Conservation (phyloP, 2,113 vertebrate species). For the Grammomys surdaster region DNA sequence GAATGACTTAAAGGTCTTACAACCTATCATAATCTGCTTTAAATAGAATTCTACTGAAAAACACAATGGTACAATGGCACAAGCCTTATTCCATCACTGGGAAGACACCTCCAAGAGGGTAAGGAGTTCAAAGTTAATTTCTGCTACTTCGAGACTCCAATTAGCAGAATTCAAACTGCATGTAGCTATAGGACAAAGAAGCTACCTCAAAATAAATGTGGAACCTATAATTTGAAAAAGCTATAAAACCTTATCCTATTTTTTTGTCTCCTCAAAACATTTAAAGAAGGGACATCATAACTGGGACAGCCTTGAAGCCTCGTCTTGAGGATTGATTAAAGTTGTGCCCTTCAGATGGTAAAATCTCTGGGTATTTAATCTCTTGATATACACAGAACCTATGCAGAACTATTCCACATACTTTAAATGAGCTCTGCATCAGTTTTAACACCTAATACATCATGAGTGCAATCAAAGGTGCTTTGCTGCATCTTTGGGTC, state of each 20-base stretch:
- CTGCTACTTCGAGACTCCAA: not conserved
- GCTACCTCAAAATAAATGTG: too few relatives aligned
- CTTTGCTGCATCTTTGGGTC: too few relatives aligned
- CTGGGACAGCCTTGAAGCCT: not conserved
- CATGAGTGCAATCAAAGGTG: not conserved
- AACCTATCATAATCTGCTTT: not conserved
- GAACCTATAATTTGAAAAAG: conserved; percentile 18
- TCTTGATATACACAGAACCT: not conserved
- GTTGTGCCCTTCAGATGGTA: not conserved
- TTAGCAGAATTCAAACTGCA: not conserved
- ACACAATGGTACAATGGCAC: not conserved
- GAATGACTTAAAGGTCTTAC: not conserved
- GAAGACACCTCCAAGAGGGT: not conserved
- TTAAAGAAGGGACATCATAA: not conserved
- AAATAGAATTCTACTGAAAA: not conserved
- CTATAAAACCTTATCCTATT: not conserved
- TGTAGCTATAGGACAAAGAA: too few relatives aligned
- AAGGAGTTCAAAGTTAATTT: not conserved
- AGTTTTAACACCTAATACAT: not conserved
- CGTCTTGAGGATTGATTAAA: not conserved
- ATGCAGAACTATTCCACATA: not conserved
- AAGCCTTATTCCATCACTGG: not conserved
- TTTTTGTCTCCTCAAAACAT: not conserved
- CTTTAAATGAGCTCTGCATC: not conserved
- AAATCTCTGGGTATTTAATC: not conserved